Evolutionary conservation across 2,797 vertebrate genomes (phyloP).

Genomic region (Chaunax sp.): DNA sequence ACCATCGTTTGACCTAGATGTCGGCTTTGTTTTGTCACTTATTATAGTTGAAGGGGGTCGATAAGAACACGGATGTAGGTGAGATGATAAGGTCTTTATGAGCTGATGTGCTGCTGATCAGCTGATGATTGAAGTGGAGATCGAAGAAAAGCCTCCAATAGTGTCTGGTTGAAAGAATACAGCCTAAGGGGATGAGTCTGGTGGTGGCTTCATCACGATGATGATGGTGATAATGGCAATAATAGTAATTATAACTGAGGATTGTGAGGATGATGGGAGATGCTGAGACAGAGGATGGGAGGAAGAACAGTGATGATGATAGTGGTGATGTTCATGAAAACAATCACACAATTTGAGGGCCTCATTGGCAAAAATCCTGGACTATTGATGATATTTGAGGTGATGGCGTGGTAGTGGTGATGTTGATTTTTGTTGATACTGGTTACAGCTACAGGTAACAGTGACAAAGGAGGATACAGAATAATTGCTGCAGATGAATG

Average conservation of each 20-base stretch:
- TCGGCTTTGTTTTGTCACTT: slow-evolving; percentile 1
- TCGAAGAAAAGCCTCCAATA: slow-evolving; percentile 35
- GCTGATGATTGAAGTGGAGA: slow-evolving; percentile 48
- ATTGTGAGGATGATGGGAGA: slow-evolving; percentile 9
- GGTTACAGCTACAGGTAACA: not conserved
- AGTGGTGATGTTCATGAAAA: not conserved
- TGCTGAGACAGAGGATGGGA: not conserved
- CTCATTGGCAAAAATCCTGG: no score
- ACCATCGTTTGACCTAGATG: slow-evolving; percentile 61
- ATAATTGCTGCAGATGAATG: not conserved
- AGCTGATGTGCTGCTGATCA: slow-evolving; percentile 41
- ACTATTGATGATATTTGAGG: no score
- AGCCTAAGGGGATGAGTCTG: not conserved
- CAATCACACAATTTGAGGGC: not conserved
- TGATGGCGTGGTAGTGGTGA: not conserved
- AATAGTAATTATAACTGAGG: not conserved
- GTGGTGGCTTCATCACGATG: not conserved
- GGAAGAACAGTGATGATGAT: not conserved
- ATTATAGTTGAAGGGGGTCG: not conserved
- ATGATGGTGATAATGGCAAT: not conserved
- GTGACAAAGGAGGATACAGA: not conserved
- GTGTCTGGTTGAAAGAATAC: slow-evolving; percentile 34
- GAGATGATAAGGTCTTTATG: slow-evolving; percentile 20
- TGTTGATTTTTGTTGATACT: not conserved
- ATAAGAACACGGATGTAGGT: not conserved